phyloP scores from a whole-genome alignment of 2,888 invertebrate genomes.

The Tinea trinotella region DNA sequence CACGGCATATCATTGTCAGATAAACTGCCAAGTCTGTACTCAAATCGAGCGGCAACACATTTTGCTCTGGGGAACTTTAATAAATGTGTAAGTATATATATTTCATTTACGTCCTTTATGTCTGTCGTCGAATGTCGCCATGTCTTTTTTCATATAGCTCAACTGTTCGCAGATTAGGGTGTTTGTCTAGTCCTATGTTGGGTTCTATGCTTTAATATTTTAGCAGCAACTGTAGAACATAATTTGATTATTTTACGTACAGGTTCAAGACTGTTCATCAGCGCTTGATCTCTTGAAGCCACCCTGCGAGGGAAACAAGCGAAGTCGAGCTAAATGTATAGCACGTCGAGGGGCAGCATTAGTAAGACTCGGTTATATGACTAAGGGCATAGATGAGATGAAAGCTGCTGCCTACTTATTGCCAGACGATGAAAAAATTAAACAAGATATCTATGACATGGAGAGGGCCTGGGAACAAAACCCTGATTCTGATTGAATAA shows the following conservation, averaged over 20 bases:
- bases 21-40: constrained; percentile 80
- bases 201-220: neutral
- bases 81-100: constrained; percentile 72
- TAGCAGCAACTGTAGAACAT: no score
- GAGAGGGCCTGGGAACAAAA: constrained; percentile 85
- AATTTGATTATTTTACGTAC: no score
- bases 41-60: constrained; percentile 86
- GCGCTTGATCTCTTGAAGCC: constrained; percentile 84
- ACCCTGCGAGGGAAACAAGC: constrained; percentile 78
- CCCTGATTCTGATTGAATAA: constrained; percentile 71
- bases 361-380: constrained; percentile 77
- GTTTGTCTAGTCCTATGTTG: neutral
- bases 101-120: no score
- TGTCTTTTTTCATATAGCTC: no score
- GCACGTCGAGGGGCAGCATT: constrained; percentile 82
- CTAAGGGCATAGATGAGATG: constrained; percentile 81
- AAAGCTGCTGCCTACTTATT: constrained; percentile 79
- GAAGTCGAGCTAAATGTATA: constrained; percentile 80
- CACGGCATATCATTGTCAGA: constrained; percentile 83
- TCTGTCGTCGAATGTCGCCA: no score
- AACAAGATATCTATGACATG: constrained; percentile 78
- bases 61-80: constrained; percentile 81
- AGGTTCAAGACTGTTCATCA: constrained; percentile 72
- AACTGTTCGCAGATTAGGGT: neutral
- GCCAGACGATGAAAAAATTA: constrained; percentile 74